Percentiles rank a stretch among this genome's conserved stretches.
Evolutionary conservation across 92 coral and sea anemone genomes (phyloP).

Genomic region (Siderastrea siderea): DNA sequence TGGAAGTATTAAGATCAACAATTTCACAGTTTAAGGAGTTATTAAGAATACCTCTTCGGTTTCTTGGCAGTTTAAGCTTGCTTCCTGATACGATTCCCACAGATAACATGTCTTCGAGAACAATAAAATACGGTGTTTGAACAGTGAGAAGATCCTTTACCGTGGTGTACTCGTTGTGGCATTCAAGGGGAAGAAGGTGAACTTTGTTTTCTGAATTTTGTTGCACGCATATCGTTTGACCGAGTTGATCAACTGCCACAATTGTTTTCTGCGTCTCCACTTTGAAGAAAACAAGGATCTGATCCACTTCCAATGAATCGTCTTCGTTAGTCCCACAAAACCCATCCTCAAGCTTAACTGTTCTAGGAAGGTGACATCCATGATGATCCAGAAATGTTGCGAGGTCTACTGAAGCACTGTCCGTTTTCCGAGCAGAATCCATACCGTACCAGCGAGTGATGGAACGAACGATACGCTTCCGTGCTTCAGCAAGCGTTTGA

Average conservation of each 20-base stretch:
- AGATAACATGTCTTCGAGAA: conserved; percentile 61
- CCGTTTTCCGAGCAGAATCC: no score
- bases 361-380: no score
- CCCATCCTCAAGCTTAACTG: no score
- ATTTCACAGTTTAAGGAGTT: conserved; percentile 46
- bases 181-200: conserved; percentile 55
- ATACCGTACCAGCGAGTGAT: no score
- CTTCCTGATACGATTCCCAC: conserved; percentile 46
- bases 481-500: no score
- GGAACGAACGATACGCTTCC: no score
- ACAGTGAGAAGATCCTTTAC: conserved; percentile 51
- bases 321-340: no score
- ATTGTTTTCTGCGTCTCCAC: conserved; percentile 49
- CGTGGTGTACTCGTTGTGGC: conserved; percentile 16
- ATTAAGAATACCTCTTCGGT: conserved; percentile 16
- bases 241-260: conserved; percentile 38
- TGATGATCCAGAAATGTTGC: no score
- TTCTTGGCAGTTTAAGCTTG: conserved; percentile 32
- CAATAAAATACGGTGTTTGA: conserved; percentile 56
- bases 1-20: no score
- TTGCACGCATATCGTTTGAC: conserved; percentile 59
- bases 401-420: no score
- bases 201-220: conserved; percentile 51
- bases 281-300: conserved; percentile 39
- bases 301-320: no score